These are phyloP conservation scores for Spinibarbus caldwelli DNA, from an alignment of 2,797 vertebrate genomes.

Conservation along the genomic window DNA sequence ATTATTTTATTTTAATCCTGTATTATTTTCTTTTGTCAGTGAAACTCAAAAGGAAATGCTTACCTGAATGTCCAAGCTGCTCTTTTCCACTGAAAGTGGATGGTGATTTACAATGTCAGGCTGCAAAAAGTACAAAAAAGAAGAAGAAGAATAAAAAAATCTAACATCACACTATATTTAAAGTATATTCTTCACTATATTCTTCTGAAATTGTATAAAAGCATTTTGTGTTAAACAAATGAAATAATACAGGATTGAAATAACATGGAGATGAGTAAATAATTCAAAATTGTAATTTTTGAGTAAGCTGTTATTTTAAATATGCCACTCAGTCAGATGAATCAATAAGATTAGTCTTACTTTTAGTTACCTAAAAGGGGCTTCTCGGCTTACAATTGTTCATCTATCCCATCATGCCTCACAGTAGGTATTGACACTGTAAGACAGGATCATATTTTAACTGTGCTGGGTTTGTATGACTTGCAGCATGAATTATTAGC, in stretches of 20 bases:
- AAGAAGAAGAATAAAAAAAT: too few species aligned
- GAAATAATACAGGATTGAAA: not conserved
- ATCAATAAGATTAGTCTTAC: not conserved
- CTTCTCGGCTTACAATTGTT: not conserved
- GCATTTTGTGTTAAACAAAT: not conserved
- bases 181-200: too few species aligned
- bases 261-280: not conserved
- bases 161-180: too few species aligned
- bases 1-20: too few species aligned
- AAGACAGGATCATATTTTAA: slow-evolving; percentile 5
- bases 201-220: too few species aligned
- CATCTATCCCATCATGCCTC: not conserved
- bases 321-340: too few species aligned
- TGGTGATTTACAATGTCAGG: too few species aligned
- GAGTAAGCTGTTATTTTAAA: not conserved
- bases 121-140: too few species aligned
- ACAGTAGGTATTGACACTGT: not conserved
- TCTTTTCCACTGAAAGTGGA: too few species aligned
- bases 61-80: too few species aligned
- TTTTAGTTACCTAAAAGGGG: not conserved
- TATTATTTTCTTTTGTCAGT: too few species aligned
- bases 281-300: not conserved
- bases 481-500: not conserved
- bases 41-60: too few species aligned
- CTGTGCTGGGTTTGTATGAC: not conserved